Conservation (phyloP, 2,113 vertebrate genomes). For the Festucalex cinctus region DNA sequence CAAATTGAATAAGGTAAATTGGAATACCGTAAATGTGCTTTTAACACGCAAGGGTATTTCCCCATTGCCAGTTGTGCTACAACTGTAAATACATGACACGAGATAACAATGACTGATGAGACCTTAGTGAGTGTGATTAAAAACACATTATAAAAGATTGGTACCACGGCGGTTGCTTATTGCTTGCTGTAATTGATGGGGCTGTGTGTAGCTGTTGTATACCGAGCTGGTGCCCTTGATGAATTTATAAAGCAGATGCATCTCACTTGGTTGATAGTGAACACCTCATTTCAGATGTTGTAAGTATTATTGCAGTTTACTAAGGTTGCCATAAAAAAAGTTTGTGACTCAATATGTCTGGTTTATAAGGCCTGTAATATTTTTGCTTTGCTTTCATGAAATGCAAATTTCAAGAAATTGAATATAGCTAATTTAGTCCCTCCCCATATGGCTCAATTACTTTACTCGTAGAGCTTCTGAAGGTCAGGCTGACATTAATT, state of each 20-base stretch:
- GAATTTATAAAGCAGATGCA: slow-evolving; percentile 15
- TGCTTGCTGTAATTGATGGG: slow-evolving; percentile 26
- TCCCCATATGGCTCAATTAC: background rate
- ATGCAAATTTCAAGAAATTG: slow-evolving; percentile 5
- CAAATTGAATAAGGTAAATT: slow-evolving; percentile 7
- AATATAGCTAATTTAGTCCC: background rate
- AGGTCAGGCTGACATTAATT: slow-evolving; percentile 51
- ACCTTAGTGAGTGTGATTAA: slow-evolving; percentile 52
- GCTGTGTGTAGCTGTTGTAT: slow-evolving; percentile 23
- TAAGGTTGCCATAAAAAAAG: slow-evolving; percentile 47
- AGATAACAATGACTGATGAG: slow-evolving; percentile 56
- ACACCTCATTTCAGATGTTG: slow-evolving; percentile 38
- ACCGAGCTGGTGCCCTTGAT: slow-evolving; percentile 11
- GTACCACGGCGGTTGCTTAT: slow-evolving; percentile 21
- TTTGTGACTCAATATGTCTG: background rate
- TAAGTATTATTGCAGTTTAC: slow-evolving; percentile 13
- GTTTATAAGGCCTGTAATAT: slow-evolving; percentile 25
- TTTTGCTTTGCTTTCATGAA: slow-evolving; percentile 3
- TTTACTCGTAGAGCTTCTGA: slow-evolving; percentile 45
- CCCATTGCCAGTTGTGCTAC: slow-evolving; percentile 10
- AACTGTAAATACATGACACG: slow-evolving; percentile 12
- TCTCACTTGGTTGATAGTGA: slow-evolving; percentile 21
- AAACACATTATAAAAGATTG: slow-evolving; percentile 47
- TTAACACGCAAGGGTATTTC: slow-evolving; percentile 6
- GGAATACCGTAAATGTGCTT: background rate